phyloP scores from a whole-genome alignment of 2,113 vertebrate species.

The Charadrius vociferus region DNA sequence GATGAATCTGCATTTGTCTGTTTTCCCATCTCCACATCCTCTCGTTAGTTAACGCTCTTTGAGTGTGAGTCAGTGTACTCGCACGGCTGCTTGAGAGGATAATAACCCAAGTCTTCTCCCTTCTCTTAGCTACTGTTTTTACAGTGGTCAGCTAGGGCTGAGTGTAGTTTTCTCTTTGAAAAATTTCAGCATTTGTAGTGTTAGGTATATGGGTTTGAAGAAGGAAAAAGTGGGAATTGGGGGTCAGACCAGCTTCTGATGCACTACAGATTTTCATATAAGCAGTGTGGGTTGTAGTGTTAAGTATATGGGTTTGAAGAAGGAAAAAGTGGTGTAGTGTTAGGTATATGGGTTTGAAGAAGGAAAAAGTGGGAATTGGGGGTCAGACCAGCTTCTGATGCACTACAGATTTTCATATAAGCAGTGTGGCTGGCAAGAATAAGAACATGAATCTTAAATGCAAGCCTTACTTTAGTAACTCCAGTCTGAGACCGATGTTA shows the following conservation, averaged over 20 bases:
- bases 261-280: not conserved
- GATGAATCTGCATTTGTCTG: not conserved
- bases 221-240: not conserved
- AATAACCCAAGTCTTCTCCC: not conserved
- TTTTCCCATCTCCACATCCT: not conserved
- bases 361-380: not conserved
- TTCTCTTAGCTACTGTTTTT: not conserved
- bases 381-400: not conserved
- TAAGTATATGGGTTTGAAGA: too few species aligned
- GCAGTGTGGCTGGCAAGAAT: not conserved
- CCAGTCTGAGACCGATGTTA: not conserved
- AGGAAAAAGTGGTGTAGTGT: too few species aligned
- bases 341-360: not conserved
- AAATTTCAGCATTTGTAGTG: not conserved
- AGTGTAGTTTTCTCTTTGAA: not conserved
- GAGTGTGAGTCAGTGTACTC: not conserved
- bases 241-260: not conserved
- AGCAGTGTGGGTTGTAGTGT: not conserved
- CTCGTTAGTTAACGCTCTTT: not conserved
- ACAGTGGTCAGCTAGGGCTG: not conserved
- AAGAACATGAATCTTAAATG: not conserved
- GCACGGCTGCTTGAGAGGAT: not conserved
- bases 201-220: not conserved
- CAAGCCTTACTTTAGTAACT: not conserved
- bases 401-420: not conserved